These are phyloP conservation scores for Cephus sareptanus DNA, from an alignment of 2,888 invertebrate species.

Conservation along the genomic window DNA sequence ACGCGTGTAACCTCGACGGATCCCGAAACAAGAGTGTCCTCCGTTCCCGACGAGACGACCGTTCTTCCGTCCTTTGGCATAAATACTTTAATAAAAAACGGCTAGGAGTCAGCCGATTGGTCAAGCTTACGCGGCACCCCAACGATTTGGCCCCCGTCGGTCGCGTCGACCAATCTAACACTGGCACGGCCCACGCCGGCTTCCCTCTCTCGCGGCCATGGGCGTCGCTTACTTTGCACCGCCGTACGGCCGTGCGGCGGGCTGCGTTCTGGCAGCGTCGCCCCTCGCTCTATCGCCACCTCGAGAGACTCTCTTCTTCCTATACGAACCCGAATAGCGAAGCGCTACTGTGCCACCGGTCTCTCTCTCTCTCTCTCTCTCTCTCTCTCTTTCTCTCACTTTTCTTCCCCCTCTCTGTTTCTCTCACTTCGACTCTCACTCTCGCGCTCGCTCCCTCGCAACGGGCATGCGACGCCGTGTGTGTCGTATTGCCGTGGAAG, in stretches of 20 bases:
- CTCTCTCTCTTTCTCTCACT: slow-evolving; percentile 13
- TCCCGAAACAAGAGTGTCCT: slow-evolving; percentile 63
- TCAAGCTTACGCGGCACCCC: slow-evolving; percentile 34
- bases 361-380: slow-evolving; percentile 14
- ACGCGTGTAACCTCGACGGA: slow-evolving; percentile 59
- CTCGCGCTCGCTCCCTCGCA: slow-evolving; percentile 15
- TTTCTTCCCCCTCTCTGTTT: slow-evolving; percentile 17
- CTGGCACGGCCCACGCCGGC: slow-evolving; percentile 47
- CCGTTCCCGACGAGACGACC: slow-evolving; percentile 40
- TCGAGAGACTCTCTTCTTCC: slow-evolving; percentile 9
- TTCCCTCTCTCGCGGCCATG: slow-evolving; percentile 38
- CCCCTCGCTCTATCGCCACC: slow-evolving; percentile 13
- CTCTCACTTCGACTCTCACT: not conserved
- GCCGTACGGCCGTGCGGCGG: not conserved
- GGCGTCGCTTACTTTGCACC: slow-evolving; percentile 37
- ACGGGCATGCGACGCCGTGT: slow-evolving; percentile 16
- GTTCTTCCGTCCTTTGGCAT: slow-evolving; percentile 32
- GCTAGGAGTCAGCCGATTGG: slow-evolving; percentile 43
- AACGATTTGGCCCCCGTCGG: slow-evolving; percentile 39
- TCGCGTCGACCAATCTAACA: slow-evolving; percentile 42
- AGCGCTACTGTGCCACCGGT: slow-evolving; percentile 33
- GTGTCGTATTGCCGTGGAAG: slow-evolving; percentile 12
- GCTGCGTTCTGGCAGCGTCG: slow-evolving; percentile 8
- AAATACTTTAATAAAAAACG: slow-evolving; percentile 48
- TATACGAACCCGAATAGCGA: slow-evolving; percentile 45